Percentiles rank a stretch among this genome's conserved stretches.
Evolutionary conservation across 92 coral and sea anemone genomes (phyloP).

Genomic region (Palythoa grandiflora): DNA sequence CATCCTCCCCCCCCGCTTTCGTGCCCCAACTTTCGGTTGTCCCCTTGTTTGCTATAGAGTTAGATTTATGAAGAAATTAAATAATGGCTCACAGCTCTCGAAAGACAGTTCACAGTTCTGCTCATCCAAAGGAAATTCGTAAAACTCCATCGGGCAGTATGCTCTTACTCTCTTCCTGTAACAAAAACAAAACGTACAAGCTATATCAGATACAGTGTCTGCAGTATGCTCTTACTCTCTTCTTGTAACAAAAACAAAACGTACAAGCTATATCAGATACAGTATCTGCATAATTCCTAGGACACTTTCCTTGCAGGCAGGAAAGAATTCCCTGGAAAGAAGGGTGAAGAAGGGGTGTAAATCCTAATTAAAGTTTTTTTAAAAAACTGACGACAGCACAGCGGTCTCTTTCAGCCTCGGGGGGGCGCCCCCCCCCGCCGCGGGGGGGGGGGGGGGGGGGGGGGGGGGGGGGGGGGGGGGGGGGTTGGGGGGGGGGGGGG

Average conservation of each 20-base stretch:
- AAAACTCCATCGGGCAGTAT: slow-evolving; percentile 66
- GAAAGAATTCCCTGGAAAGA: no score
- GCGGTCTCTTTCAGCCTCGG: no score
- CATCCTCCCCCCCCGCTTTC: no score
- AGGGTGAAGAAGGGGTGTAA: no score
- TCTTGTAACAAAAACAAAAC: slow-evolving; percentile 38
- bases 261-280: background rate
- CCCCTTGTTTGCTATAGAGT: no score
- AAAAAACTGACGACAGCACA: no score
- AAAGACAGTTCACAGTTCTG: slow-evolving; percentile 71
- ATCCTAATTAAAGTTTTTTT: no score
- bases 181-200: background rate
- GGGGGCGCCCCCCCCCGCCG: no score
- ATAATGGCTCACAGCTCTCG: slow-evolving; percentile 63
- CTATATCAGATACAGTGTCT: background rate
- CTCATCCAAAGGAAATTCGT: slow-evolving; percentile 67
- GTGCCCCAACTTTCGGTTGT: background rate
- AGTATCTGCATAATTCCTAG: background rate
- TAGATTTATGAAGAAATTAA: background rate
- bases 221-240: slow-evolving; percentile 61
- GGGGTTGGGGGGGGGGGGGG: no score
- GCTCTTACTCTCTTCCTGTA: slow-evolving; percentile 66
- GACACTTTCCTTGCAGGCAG: no score
- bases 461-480: no score
- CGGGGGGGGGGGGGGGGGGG: no score